Evolutionary conservation across 2,113 vertebrate species (phyloP), one percentile per base, ranked within the genome.

Genomic region (Gymnarchus niloticus): DNA sequence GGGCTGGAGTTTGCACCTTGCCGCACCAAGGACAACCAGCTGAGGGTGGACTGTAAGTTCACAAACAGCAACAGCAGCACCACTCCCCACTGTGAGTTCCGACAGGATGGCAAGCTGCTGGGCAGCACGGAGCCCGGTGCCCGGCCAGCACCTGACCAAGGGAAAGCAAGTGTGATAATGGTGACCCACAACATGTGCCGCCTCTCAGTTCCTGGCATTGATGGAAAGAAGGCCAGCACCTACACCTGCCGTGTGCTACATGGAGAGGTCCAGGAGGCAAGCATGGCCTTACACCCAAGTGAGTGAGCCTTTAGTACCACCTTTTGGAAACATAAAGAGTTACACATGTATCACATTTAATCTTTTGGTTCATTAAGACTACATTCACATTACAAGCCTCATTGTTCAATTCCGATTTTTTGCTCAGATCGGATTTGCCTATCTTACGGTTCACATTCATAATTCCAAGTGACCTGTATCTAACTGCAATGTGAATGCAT

Each of bases 41-140:
- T 85, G 76, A 57, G 76, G 76, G 56, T 81, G 51, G 52, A 85
- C 85, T 85, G 85, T 9, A 56, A 23, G 77, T 85, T 59, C 54
- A n/a, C 9, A 2, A 37, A 12, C n/a, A 59, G 12, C 85, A 46
- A 48, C 76, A 46, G 3, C 2, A 25, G 19, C 10, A 6, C n/a
- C 4, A 37, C 25, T 4, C 69, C 69, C 28, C 33, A 57, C 85
- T 85, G 85, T 12, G 73, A 85, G 52, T 85, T 85, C 12, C 52
- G 1, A 37, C 51, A 81, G 85, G 33, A 85, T 23, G 37, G 44
- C 54, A 80, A 61, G 23, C 73, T 49, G 76, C 56, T 85, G 76
- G 85, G 76, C 41, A 57, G 76, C 37, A 85, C 85, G 0, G 23
- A 77, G 2, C 85, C 85, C n/a, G 1, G 10, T 5, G 33, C 28